These are phyloP conservation scores for Acanthacorydalis orientalis DNA, from an alignment of 2,888 invertebrate genomes.

Conservation along the genomic window DNA sequence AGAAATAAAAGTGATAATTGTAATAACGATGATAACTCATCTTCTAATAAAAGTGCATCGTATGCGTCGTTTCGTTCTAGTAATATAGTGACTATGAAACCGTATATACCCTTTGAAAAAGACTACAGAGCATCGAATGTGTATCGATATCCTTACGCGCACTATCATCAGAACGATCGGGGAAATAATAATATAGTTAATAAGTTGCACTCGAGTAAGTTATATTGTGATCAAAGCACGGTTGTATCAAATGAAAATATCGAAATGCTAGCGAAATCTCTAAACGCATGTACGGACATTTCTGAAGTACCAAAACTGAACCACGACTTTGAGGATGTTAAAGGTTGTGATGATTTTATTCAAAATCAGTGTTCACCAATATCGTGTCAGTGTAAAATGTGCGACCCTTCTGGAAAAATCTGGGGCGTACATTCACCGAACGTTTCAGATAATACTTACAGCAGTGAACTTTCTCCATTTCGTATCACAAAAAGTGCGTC, in stretches of 20 bases:
- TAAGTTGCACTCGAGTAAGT: no score
- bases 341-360: slow-evolving; percentile 22
- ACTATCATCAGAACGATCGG: slow-evolving; percentile 1
- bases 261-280: background rate
- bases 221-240: no score
- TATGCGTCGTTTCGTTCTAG: slow-evolving; percentile 6
- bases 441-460: slow-evolving; percentile 4
- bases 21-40: background rate
- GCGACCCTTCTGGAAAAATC: slow-evolving; percentile 56
- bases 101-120: slow-evolving; percentile 13
- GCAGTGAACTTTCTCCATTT: slow-evolving; percentile 4
- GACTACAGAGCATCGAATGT: no score
- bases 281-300: slow-evolving; percentile 7
- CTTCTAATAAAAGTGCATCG: background rate
- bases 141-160: slow-evolving; percentile 12
- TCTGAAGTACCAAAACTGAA: slow-evolving; percentile 4
- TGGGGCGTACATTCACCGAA: slow-evolving; percentile 43
- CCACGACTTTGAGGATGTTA: slow-evolving; percentile 22
- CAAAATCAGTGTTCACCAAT: slow-evolving; percentile 8
- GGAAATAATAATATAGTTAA: background rate
- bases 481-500: slow-evolving; percentile 10
- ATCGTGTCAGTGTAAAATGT: slow-evolving; percentile 56
- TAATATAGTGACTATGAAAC: slow-evolving; percentile 15
- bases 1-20: background rate
- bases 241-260: no score